These are phyloP conservation scores for Asteroscopus sphinx DNA, from an alignment of 2,888 invertebrate genomes.

Conservation along the genomic window DNA sequence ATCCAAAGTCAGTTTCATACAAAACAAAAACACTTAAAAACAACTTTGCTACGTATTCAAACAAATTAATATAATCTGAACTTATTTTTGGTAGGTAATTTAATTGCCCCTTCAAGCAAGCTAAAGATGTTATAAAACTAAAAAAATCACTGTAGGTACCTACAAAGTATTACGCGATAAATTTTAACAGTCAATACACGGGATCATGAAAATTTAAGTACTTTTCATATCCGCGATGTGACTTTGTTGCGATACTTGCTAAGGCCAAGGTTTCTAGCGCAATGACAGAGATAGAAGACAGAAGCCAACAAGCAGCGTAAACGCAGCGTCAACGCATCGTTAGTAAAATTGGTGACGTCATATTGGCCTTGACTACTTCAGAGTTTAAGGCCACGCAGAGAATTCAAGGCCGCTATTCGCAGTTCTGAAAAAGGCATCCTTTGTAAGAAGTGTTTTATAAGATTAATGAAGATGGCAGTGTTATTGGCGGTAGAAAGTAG, in stretches of 20 bases:
- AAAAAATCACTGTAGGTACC: slow-evolving; percentile 42
- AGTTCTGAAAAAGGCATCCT: slow-evolving; percentile 39
- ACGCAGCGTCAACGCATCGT: slow-evolving; percentile 45
- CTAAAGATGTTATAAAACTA: slow-evolving; percentile 32
- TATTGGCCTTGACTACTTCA: slow-evolving; percentile 38
- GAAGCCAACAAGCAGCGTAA: slow-evolving; percentile 11
- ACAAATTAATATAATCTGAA: slow-evolving; percentile 6
- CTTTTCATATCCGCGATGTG: slow-evolving; percentile 39
- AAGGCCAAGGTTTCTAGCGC: slow-evolving; percentile 45
- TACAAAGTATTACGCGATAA: slow-evolving; percentile 43
- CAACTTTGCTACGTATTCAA: slow-evolving; percentile 7
- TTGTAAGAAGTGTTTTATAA: slow-evolving; percentile 1
- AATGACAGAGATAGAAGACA: no score
- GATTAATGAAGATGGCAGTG: neutral
- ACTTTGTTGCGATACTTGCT: slow-evolving; percentile 19
- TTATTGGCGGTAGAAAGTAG: no score
- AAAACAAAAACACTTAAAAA: slow-evolving; percentile 5
- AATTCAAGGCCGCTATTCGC: slow-evolving; percentile 20
- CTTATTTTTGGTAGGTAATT: slow-evolving; percentile 20
- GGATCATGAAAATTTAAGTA: slow-evolving; percentile 39
- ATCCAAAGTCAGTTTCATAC: slow-evolving; percentile 14
- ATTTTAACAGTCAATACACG: slow-evolving; percentile 50
- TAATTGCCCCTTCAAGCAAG: slow-evolving; percentile 26
- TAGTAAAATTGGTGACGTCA: slow-evolving; percentile 36
- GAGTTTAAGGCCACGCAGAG: slow-evolving; percentile 44